phyloP scores from a whole-genome alignment of 2,888 invertebrate species.

The Pyrrhia umbra region DNA sequence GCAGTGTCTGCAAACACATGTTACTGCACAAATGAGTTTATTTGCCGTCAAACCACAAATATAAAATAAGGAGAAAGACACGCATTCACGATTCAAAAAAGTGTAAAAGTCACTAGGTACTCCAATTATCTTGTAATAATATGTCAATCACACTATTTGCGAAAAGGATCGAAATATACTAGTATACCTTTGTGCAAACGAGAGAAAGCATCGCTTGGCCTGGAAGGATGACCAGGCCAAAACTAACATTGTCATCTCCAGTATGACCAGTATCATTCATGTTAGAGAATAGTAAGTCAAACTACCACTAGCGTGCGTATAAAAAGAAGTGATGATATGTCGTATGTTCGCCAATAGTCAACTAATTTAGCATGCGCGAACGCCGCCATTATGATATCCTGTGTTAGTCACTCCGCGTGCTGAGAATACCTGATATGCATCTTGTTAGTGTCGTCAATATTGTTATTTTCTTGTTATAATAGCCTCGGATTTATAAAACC shows the following conservation, averaged over 20 bases:
- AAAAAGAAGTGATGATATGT: neutral
- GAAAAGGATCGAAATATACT: too few relatives aligned
- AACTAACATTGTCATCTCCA: neutral
- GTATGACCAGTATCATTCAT: too few relatives aligned
- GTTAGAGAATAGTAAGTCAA: neutral
- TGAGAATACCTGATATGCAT: conserved; percentile 57
- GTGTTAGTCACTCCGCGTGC: conserved; percentile 57
- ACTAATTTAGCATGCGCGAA: conserved; percentile 46
- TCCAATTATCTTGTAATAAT: too few relatives aligned
- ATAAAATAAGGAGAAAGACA: too few relatives aligned
- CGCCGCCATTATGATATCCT: conserved; percentile 50
- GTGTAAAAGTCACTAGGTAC: too few relatives aligned
- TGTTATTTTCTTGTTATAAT: conserved; percentile 34
- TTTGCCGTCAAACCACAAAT: too few relatives aligned
- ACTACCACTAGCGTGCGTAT: neutral
- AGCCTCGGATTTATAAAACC: conserved; percentile 31
- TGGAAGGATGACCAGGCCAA: neutral
- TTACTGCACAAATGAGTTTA: neutral
- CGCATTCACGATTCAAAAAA: too few relatives aligned
- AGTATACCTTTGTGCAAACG: neutral
- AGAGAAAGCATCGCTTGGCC: neutral
- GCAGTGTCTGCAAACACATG: neutral
- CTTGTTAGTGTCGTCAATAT: conserved; percentile 35
- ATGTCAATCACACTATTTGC: too few relatives aligned
- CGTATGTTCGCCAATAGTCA: conserved; percentile 13